Evolutionary conservation across 2,113 vertebrate species (phyloP).

Genomic region (Dasypus novemcinctus): DNA sequence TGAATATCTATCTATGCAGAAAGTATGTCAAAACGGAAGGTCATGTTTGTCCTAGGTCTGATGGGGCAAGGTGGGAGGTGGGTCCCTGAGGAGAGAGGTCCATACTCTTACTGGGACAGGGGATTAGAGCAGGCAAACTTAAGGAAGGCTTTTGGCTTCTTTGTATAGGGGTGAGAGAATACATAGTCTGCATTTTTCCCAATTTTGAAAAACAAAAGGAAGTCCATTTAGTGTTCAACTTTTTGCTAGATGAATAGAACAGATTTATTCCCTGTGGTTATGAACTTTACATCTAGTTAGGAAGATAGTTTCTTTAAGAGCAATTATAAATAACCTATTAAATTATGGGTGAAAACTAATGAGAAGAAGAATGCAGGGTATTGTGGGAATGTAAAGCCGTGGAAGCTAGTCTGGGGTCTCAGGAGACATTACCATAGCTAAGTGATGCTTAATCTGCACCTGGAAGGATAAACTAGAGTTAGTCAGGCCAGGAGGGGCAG

Average conservation of each 20-base stretch:
- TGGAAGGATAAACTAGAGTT: not conserved
- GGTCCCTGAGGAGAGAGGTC: too few relatives aligned
- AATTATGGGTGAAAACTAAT: not conserved
- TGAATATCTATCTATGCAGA: not conserved
- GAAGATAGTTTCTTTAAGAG: not conserved
- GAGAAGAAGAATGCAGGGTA: not conserved
- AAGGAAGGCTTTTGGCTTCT: not conserved
- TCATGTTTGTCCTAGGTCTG: not conserved
- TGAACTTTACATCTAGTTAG: not conserved
- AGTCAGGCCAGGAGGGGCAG: not conserved
- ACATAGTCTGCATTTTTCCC: not conserved
- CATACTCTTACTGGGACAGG: not conserved
- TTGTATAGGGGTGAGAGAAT: not conserved
- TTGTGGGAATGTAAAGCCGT: not conserved
- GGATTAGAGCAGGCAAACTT: not conserved
- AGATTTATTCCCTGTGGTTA: not conserved
- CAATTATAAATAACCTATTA: not conserved
- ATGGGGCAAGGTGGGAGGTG: not conserved
- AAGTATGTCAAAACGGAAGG: not conserved
- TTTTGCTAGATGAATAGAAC: not conserved
- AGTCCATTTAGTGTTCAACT: not conserved
- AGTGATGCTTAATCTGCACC: not conserved
- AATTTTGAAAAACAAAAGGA: not conserved
- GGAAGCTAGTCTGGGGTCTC: not conserved
- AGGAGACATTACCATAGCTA: not conserved